A percentile compares a stretch with the other conserved stretches of the same genome.
These are phyloP conservation scores for Podarcis muralis DNA, from an alignment of 2,113 vertebrate species.

Conservation along the genomic window DNA sequence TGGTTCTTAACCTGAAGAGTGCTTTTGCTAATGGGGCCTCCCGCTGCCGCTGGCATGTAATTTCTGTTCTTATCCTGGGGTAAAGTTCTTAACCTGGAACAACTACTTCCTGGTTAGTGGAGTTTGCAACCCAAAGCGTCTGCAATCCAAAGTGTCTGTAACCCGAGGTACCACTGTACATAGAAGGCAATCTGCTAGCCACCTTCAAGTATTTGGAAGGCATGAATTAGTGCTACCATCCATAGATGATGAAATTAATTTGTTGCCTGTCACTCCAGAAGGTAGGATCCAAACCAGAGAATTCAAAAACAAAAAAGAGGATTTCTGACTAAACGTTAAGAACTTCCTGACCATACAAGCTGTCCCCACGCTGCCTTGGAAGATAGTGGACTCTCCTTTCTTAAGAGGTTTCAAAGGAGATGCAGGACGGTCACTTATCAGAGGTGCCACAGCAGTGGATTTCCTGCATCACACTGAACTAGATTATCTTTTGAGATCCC, in stretches of 20 bases:
- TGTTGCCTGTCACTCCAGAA: too few relatives aligned
- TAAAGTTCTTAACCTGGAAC: too few relatives aligned
- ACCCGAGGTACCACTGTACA: neutral
- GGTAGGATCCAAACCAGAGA: neutral
- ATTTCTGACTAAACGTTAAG: neutral
- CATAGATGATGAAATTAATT: too few relatives aligned
- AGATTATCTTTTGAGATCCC: neutral
- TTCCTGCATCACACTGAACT: neutral
- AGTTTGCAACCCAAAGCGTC: too few relatives aligned
- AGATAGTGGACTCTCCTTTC: neutral
- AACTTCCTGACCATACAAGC: neutral
- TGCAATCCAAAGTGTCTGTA: too few relatives aligned
- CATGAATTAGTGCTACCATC: too few relatives aligned
- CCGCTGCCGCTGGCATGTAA: too few relatives aligned
- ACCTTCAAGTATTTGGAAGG: neutral
- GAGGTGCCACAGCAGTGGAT: neutral
- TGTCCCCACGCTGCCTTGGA: neutral
- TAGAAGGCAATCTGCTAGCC: neutral
- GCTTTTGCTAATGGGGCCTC: too few relatives aligned
- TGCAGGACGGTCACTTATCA: neutral
- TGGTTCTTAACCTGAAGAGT: too few relatives aligned
- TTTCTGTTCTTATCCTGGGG: too few relatives aligned
- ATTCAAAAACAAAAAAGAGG: neutral
- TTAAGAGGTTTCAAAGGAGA: neutral
- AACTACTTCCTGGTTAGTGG: too few relatives aligned